Percentiles rank a stretch among this genome's conserved stretches.
Conservation (phyloP, 1,140 invertebrate species). For the Homarus americanus region DNA sequence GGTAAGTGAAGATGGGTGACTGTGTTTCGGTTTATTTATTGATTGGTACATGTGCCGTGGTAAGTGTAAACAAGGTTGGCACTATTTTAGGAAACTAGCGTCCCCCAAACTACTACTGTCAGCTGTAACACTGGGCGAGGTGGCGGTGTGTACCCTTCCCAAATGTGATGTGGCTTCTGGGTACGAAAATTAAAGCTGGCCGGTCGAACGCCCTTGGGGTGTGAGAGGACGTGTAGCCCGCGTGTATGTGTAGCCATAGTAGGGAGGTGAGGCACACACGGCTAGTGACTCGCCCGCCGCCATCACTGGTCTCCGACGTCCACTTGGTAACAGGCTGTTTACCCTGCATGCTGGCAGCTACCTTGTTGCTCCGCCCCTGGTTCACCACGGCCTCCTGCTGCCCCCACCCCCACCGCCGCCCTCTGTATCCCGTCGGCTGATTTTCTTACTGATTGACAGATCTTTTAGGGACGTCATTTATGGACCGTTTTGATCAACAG, state of each 20-base stretch:
- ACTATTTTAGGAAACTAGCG: background rate
- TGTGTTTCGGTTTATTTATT: background rate
- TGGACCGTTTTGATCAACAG: too few species aligned
- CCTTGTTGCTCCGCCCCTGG: background rate
- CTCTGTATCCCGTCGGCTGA: too few species aligned
- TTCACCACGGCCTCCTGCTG: too few species aligned
- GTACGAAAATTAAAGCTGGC: constrained; percentile 61
- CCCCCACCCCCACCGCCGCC: too few species aligned
- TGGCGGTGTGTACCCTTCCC: constrained; percentile 1
- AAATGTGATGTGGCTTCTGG: constrained; percentile 47
- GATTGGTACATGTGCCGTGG: background rate
- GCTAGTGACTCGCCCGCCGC: background rate
- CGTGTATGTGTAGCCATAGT: constrained; percentile 43
- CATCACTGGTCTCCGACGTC: background rate
- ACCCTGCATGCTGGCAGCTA: background rate
- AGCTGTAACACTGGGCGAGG: background rate
- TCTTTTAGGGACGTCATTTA: too few species aligned
- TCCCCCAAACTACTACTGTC: background rate
- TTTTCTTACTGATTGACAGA: too few species aligned
- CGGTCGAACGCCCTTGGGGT: constrained; percentile 26
- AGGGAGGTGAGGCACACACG: background rate
- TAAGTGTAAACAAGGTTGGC: background rate
- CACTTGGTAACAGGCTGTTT: constrained; percentile 30
- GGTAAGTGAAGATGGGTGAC: background rate
- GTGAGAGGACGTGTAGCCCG: background rate